Base-by-base conservation (phyloP, 1,140 invertebrate species). In the Trialeurodes vaporariorum region DNA sequence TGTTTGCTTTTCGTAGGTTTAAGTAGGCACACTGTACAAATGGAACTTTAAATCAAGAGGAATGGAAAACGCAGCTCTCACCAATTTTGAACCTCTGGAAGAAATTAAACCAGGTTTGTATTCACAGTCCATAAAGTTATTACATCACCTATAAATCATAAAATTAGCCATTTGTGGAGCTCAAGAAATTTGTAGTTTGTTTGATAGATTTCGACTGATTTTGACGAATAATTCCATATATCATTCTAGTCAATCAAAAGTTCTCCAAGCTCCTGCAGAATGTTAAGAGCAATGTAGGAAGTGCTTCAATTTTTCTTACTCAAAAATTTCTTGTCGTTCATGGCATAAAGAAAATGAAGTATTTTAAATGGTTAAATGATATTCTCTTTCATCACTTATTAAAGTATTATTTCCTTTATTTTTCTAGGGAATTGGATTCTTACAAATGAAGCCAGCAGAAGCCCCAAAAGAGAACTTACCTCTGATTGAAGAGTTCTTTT, bases 21-120 rank as follows among this genome's bases (percentile, higher is more conserved):
- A n/a, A n/a, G n/a, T n/a, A n/a, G n/a, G n/a, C n/a, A n/a, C n/a
- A n/a, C n/a, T n/a, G n/a, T n/a, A n/a, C n/a, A n/a, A n/a, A n/a
- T n/a, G n/a, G n/a, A n/a, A n/a, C n/a, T n/a, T n/a, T n/a, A n/a
- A 73, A 73, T 27, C 75, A 80, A 61, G 68, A 40, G 11, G 70
- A 78, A 25, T 85, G 85, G 83, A 79, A 85, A 64, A 77, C 81
- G 66, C 82, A 85, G 73, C 76, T 92, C 11, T 81, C 81, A 21
- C 88, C 89, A 0, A 75, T 90, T 65, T 79, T 93, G 9, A 84
- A 81, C 69, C 72, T 89, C 1, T 93, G 91, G 91, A 89, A 90
- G 71, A 89, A 88, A 73, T 72, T 92, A 21, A 89, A 82, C 63
- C 74, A 78, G 67, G 74, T 68, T 26, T 1, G 13, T 22, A 63